Percentiles rank a stretch among this genome's conserved stretches.
Conservation (phyloP, 2,888 invertebrate genomes). For the Drosophila gaucha region DNA sequence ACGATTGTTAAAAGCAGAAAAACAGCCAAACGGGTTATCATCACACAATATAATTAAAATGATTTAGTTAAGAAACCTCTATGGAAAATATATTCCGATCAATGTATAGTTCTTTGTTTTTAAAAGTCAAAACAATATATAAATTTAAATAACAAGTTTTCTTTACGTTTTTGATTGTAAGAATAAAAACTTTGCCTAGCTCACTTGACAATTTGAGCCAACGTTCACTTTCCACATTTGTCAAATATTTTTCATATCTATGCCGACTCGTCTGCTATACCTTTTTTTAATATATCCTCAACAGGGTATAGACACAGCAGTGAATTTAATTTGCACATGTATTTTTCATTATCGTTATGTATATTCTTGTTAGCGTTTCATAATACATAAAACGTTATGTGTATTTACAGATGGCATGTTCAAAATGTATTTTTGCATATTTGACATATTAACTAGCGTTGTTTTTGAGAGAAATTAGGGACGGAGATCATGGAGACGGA, state of each 20-base stretch:
- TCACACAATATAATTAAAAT: neutral
- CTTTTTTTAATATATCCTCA: neutral
- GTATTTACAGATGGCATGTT: conserved; percentile 36
- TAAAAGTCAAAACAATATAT: no score
- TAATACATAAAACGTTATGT: conserved; percentile 20
- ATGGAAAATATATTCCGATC: no score
- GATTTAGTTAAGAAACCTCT: no score
- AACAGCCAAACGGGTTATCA: neutral
- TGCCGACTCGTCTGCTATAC: neutral
- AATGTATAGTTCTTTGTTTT: no score
- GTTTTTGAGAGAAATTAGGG: conserved; percentile 25
- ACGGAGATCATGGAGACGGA: neutral
- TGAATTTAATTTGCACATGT: conserved; percentile 38
- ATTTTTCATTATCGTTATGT: conserved; percentile 4
- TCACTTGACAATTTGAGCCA: no score
- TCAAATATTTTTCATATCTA: no score
- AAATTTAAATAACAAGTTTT: no score
- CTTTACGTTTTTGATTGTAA: no score
- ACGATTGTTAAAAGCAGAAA: neutral
- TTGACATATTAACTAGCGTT: conserved; percentile 69
- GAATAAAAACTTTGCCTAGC: no score
- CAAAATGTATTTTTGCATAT: conserved; percentile 65
- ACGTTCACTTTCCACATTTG: no score
- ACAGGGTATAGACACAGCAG: conserved; percentile 18
- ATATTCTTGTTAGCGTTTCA: conserved; percentile 10